These are phyloP conservation scores for Catharus bicknelli DNA, from an alignment of 2,113 vertebrate species.

Conservation along the genomic window DNA sequence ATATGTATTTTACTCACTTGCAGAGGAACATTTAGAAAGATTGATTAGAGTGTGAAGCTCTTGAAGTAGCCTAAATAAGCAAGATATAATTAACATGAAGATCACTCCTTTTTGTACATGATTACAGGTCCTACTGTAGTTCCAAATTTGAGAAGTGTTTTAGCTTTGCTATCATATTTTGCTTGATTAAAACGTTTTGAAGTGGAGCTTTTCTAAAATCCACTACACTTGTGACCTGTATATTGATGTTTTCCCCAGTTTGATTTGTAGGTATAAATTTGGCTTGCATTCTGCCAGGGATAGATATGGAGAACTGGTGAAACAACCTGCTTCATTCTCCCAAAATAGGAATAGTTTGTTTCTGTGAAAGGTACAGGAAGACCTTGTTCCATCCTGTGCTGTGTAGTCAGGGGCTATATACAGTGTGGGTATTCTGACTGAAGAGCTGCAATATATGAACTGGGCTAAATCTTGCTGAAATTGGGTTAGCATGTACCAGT, in stretches of 20 bases:
- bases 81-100: not conserved
- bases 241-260: not conserved
- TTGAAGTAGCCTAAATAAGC: not conserved
- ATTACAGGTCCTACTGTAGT: not conserved
- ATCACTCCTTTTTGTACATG: not conserved
- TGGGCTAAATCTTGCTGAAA: not conserved
- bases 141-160: not conserved
- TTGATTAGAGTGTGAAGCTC: not conserved
- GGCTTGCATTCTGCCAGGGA: not conserved
- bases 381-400: not conserved
- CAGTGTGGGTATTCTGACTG: not conserved
- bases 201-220: not conserved
- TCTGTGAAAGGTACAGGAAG: not conserved
- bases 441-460: not conserved
- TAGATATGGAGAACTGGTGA: not conserved
- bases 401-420: not conserved
- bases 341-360: not conserved
- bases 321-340: not conserved
- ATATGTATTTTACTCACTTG: not conserved
- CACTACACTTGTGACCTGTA: fast-evolving
- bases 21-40: not conserved
- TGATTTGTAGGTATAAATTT: not conserved
- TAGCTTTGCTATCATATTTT: not conserved
- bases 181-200: not conserved
- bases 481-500: not conserved